Percentiles rank a stretch among this genome's conserved stretches.
Conservation (phyloP, 1,140 invertebrate genomes). For the Danaus plexippus region DNA sequence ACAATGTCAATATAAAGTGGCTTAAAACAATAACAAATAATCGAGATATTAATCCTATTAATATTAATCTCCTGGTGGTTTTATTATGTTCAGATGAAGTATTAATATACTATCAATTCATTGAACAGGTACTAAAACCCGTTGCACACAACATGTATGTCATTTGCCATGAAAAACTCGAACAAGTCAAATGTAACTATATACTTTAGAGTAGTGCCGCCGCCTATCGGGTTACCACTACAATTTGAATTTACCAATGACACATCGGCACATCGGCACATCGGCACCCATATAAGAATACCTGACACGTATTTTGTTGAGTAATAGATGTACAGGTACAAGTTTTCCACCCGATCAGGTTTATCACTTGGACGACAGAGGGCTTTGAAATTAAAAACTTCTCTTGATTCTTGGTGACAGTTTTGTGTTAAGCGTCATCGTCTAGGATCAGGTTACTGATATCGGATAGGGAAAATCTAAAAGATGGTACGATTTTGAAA, state of each 20-base stretch:
- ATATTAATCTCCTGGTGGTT: too few species aligned
- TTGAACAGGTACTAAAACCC: too few species aligned
- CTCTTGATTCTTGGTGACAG: slow-evolving; percentile 50
- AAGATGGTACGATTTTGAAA: too few species aligned
- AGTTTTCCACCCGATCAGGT: slow-evolving; percentile 38
- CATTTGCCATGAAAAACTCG: slow-evolving; percentile 15
- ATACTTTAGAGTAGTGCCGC: slow-evolving; percentile 28
- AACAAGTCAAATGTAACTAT: slow-evolving; percentile 28
- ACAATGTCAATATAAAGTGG: too few species aligned
- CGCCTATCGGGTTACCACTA: slow-evolving; percentile 52
- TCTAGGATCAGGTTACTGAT: slow-evolving; percentile 41
- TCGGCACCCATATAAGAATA: slow-evolving; percentile 50
- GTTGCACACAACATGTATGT: too few species aligned
- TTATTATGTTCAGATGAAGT: too few species aligned
- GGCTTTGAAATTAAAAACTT: slow-evolving; percentile 52
- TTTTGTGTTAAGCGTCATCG: slow-evolving; percentile 48
- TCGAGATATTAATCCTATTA: too few species aligned
- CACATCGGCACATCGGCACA: slow-evolving; percentile 23
- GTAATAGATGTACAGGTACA: slow-evolving; percentile 53
- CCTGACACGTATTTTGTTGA: slow-evolving; percentile 47
- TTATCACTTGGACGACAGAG: slow-evolving; percentile 41
- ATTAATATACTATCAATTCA: too few species aligned
- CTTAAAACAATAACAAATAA: too few species aligned
- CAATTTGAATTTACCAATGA: slow-evolving; percentile 60
- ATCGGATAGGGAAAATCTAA: too few species aligned